Conservation (phyloP, 2,888 invertebrate genomes). For the Platycnemis pennipes region DNA sequence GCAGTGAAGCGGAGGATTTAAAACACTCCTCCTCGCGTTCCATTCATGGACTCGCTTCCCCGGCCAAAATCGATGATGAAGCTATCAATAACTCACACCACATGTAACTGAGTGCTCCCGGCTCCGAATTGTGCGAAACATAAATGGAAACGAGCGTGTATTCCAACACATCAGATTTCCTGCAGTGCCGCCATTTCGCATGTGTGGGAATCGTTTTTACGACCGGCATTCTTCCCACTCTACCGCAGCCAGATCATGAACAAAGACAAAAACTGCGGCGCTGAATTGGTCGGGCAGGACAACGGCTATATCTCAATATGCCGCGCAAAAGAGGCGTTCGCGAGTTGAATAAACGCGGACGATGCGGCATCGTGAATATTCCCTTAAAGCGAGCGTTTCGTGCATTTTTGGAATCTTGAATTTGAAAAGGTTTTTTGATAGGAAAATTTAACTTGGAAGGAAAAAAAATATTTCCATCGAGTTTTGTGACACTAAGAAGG, state of each 20-base stretch:
- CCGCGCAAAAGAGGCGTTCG: neutral
- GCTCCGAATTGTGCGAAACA: neutral
- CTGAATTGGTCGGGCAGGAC: neutral
- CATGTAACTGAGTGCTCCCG: neutral
- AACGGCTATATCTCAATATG: neutral
- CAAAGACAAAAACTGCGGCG: neutral
- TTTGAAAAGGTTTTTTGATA: no score
- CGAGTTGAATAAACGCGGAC: neutral
- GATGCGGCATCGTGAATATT: neutral
- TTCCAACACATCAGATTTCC: neutral
- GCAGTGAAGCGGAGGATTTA: neutral
- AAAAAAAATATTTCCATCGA: no score
- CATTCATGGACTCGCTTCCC: neutral
- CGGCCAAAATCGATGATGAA: neutral
- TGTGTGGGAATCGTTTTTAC: neutral
- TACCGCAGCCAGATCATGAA: neutral
- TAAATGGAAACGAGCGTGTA: neutral
- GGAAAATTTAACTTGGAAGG: no score
- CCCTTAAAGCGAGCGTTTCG: neutral
- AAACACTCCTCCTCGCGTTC: neutral
- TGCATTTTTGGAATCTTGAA: neutral
- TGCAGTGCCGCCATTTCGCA: neutral
- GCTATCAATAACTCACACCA: slow-evolving; percentile 18
- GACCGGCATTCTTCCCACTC: neutral
- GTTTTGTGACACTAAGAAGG: no score